Evolutionary conservation across 2,888 invertebrate species (phyloP).

Genomic region (Eretmocerus hayati): DNA sequence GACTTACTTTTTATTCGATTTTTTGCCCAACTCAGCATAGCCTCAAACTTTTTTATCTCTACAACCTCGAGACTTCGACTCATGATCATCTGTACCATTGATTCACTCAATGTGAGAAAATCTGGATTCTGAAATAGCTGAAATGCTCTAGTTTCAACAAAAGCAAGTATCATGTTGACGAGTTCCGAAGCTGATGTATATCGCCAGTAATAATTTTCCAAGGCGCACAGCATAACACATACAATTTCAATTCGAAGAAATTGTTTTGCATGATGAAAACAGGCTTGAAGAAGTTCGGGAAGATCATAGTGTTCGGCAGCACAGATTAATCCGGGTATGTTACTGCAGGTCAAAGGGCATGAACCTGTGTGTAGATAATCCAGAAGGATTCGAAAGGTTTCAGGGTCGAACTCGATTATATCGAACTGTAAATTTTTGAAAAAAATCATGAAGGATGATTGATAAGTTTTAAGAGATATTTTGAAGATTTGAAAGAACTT

Average conservation of each 20-base stretch:
- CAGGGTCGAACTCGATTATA: constrained; percentile 91
- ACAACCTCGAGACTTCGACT: constrained; percentile 82
- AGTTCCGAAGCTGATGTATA: constrained; percentile 90
- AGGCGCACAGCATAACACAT: constrained; percentile 85
- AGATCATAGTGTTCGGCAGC: constrained; percentile 92
- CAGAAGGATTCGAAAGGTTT: constrained; percentile 82
- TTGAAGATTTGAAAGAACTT: constrained; percentile 8
- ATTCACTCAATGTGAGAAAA: constrained; percentile 82
- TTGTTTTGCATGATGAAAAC: constrained; percentile 93
- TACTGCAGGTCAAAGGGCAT: constrained; percentile 84
- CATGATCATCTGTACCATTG: constrained; percentile 93
- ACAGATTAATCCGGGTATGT: constrained; percentile 87
- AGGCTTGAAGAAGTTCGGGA: constrained; percentile 85
- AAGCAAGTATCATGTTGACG: constrained; percentile 89
- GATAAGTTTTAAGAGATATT: background rate
- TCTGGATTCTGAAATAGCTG: constrained; percentile 78
- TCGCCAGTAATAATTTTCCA: constrained; percentile 93
- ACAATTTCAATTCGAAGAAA: constrained; percentile 86
- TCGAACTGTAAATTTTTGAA: constrained; percentile 58
- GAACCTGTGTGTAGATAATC: constrained; percentile 91
- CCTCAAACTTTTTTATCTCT: constrained; percentile 86
- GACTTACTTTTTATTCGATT: constrained; percentile 73
- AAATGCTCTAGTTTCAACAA: constrained; percentile 80
- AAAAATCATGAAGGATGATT: background rate
- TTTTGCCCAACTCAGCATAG: constrained; percentile 86